Evolutionary conservation across 2,113 vertebrate genomes (phyloP).

Genomic region (Alaudala cheleensis): DNA sequence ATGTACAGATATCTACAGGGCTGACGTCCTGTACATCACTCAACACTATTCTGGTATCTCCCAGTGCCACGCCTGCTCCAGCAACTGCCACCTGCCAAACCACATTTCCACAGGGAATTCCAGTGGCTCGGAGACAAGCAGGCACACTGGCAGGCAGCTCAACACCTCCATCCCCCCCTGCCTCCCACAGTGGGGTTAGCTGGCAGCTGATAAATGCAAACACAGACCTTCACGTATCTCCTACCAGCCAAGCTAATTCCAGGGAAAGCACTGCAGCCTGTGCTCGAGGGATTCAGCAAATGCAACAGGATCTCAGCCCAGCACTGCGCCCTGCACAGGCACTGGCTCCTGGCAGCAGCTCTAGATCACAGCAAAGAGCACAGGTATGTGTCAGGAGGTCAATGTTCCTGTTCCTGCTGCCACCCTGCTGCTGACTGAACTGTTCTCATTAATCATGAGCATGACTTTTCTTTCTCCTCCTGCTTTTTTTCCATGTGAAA

Average conservation of each 20-base stretch:
- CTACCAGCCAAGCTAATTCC: background rate
- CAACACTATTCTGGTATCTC: background rate
- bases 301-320: background rate
- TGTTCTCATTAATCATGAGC: background rate
- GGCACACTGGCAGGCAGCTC: background rate
- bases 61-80: background rate
- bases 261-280: background rate
- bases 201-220: background rate
- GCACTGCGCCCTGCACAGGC: background rate
- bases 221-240: background rate
- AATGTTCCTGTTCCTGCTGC: accelerated
- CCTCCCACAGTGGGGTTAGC: background rate
- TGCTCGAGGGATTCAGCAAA: accelerated
- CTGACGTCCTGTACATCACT: background rate
- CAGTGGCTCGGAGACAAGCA: accelerated
- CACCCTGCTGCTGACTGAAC: background rate
- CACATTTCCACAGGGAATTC: background rate
- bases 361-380: background rate
- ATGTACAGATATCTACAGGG: background rate
- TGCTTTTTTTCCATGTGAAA: background rate
- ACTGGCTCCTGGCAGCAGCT: background rate
- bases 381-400: background rate
- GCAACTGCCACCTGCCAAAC: conserved; percentile 24
- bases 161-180: background rate
- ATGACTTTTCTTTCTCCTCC: background rate